A percentile compares a stretch with the other conserved stretches of the same genome.
phyloP scores from a whole-genome alignment of 2,888 invertebrate genomes.

The Koerneria pararmatus region DNA sequence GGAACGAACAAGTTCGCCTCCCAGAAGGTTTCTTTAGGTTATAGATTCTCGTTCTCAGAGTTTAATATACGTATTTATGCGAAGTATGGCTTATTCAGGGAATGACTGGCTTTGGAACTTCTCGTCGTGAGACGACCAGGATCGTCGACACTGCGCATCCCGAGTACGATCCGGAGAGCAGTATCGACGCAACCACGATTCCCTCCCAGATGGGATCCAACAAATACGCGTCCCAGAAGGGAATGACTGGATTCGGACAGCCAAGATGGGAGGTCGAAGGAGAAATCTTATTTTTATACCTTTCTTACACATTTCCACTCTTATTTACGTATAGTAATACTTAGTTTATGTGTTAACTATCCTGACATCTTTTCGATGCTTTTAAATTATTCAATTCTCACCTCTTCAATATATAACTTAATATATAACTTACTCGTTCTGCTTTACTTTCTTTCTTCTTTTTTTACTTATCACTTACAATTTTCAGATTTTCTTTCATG shows the following conservation, averaged over 20 bases:
- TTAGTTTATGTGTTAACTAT: too few species aligned
- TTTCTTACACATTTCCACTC: too few species aligned
- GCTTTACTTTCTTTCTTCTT: too few species aligned
- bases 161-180: conserved; percentile 54
- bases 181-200: conserved; percentile 18
- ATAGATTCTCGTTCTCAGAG: neutral
- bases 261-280: conserved; percentile 56
- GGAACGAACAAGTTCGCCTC: conserved; percentile 58
- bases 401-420: too few species aligned
- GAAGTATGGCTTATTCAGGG: conserved; percentile 30
- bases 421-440: too few species aligned
- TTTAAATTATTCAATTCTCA: too few species aligned
- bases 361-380: too few species aligned
- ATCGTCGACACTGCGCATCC: conserved; percentile 59
- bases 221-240: conserved; percentile 59
- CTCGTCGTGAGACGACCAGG: conserved; percentile 58
- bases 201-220: conserved; percentile 58
- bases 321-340: too few species aligned
- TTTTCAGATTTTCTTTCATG: too few species aligned
- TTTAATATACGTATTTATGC: neutral
- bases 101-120: conserved; percentile 59
- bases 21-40: conserved; percentile 36
- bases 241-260: conserved; percentile 60
- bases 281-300: too few species aligned
- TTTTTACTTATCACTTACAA: too few species aligned